Conservation (phyloP, 1,140 invertebrate genomes). For the Bombus ignitus region DNA sequence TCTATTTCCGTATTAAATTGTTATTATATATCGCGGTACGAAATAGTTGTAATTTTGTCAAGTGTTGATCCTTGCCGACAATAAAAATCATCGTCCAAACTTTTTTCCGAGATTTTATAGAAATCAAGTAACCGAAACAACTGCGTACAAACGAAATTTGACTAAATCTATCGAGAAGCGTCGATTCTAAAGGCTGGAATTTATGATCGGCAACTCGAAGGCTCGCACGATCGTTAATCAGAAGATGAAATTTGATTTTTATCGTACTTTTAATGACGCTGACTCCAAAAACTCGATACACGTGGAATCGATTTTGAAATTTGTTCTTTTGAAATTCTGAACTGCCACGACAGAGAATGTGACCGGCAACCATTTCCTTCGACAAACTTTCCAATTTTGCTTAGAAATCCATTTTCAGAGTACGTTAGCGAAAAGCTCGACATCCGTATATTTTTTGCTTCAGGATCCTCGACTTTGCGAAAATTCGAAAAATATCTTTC, state of each 20-base stretch:
- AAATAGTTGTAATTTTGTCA: neutral
- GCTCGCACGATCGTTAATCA: too few species aligned
- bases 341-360: neutral
- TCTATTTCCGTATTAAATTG: neutral
- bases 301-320: slow-evolving; percentile 11
- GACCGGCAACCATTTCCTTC: neutral
- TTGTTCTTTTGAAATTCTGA: neutral
- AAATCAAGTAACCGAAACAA: neutral
- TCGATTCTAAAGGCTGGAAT: neutral
- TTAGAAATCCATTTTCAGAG: neutral
- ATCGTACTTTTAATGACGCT: too few species aligned
- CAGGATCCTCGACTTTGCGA: neutral
- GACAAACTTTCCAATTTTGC: neutral
- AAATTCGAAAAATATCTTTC: neutral
- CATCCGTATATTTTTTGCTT: neutral
- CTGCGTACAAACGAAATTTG: neutral
- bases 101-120: neutral
- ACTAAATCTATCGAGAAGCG: neutral
- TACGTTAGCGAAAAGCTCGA: neutral
- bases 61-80: too few species aligned
- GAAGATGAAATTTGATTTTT: neutral
- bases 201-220: neutral
- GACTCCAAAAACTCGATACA: neutral
- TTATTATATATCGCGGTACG: neutral
- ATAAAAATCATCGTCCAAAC: neutral